Evolutionary conservation across 2,113 vertebrate genomes (phyloP), one percentile per base, ranked within the genome.

Genomic region (Climacteris rufus): DNA sequence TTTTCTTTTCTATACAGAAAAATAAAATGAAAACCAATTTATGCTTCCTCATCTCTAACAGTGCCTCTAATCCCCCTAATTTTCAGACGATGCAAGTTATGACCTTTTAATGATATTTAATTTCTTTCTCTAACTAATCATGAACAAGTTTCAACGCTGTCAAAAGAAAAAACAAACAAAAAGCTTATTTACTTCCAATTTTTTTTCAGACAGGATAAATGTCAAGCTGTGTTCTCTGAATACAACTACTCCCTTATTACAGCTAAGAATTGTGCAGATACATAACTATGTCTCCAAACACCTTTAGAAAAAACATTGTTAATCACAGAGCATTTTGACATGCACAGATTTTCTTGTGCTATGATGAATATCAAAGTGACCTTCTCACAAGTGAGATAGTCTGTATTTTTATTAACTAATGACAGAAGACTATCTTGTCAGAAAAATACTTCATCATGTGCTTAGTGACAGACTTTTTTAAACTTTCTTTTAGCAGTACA

Each of bases 181-280:
- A 87, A 20, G 1, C 4, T 6, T 40, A 22, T 53, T 79, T 85
- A 13, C 19, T 82, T 71, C 91, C 45, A 82, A 64, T 64, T 44
- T 76, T 82, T 93, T 95, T 76, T 66, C 45, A 61, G 45, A 69
- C 27, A 60, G 76, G 74, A 37, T 27, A 96, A 94, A 97, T 90
- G 90, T 88, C 92, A 94, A 79, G 42, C 39, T 93, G 72, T 90
- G 61, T 90, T 79, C 78, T 79, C 76, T 93, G 74, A 82, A 87
- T 90, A 25, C 22, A 82, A 11, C 37, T 79, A 56, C 37, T 93
- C 57, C 15, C 31, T 83, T 75, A 84, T 71, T 79, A 83, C 25
- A 75, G 66, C 31, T 40, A 25, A 42, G n/a, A 95, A 16, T 25
- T 79, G 16, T 45, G 42, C 53, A 94, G 61, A 79, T 60, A 44